Evolutionary conservation across 2,888 invertebrate genomes (phyloP).

Genomic region (Lycaena phlaeas): DNA sequence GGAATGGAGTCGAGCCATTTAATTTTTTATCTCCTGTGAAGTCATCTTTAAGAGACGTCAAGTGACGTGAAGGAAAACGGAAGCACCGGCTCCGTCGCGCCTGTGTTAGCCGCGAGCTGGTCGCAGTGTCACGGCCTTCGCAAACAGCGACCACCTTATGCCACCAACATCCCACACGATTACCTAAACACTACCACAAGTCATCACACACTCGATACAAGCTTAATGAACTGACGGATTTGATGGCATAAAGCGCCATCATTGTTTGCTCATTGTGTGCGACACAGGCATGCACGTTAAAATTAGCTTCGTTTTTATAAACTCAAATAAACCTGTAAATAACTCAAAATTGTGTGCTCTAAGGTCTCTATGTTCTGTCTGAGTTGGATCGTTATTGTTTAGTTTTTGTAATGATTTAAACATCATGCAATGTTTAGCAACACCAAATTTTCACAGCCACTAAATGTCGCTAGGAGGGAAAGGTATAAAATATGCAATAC

Average conservation of each 20-base stretch:
- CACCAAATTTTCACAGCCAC: conserved; percentile 54
- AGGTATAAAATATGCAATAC: conserved; percentile 72
- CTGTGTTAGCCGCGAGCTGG: conserved; percentile 51
- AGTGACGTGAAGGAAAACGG: conserved; percentile 36
- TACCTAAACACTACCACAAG: conserved; percentile 17
- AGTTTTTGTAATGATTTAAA: conserved; percentile 47
- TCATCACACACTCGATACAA: conserved; percentile 14
- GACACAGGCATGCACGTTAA: conserved; percentile 58
- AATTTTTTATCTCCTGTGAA: conserved; percentile 14
- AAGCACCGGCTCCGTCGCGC: conserved; percentile 68
- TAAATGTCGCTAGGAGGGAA: conserved; percentile 67
- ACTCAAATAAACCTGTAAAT: conserved; percentile 1
- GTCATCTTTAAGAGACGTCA: conserved; percentile 17
- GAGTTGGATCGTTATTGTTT: conserved; percentile 27
- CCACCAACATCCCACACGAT: conserved; percentile 26
- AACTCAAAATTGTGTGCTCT: conserved; percentile 38
- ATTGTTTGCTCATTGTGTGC: conserved; percentile 24
- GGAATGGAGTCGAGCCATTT: conserved; percentile 38
- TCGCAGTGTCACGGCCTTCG: conserved; percentile 27
- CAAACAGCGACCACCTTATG: conserved; percentile 31
- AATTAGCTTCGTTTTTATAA: conserved; percentile 16
- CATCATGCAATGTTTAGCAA: conserved; percentile 65
- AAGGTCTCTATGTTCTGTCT: conserved; percentile 38
- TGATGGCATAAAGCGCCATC: conserved; percentile 18
- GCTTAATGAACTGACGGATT: conserved; percentile 13